phyloP scores from a whole-genome alignment of 2,888 invertebrate species.

The Protodeltote pygarga region DNA sequence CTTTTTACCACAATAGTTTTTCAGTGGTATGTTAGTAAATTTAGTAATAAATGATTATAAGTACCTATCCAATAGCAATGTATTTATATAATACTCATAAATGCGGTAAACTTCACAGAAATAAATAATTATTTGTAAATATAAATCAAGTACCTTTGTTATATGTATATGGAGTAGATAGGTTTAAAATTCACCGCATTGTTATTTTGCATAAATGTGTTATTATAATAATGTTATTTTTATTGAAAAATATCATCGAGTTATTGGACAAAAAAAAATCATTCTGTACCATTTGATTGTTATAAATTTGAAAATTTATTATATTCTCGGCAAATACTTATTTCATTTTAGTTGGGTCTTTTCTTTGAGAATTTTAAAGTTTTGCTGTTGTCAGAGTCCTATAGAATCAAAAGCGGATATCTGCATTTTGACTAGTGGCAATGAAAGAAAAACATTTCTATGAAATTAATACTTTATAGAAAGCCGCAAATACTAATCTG shows the following conservation, averaged over 20 bases:
- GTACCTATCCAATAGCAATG: conserved; percentile 53
- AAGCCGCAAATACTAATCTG: no score
- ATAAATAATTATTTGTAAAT: conserved; percentile 68
- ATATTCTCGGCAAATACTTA: conserved; percentile 21
- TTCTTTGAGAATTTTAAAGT: conserved; percentile 22
- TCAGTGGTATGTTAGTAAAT: conserved; percentile 29
- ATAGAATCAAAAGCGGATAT: no score
- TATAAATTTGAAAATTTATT: conserved; percentile 29
- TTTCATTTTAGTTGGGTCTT: conserved; percentile 21
- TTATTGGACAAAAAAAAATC: conserved; percentile 8
- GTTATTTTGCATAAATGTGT: conserved; percentile 46
- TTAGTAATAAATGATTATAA: conserved; percentile 41
- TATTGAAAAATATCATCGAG: conserved; percentile 24
- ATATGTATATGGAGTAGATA: conserved; percentile 44
- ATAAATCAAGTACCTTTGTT: conserved; percentile 62
- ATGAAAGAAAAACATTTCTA: no score
- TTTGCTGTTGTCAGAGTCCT: not conserved
- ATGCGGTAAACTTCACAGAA: conserved; percentile 53
- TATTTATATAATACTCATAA: conserved; percentile 68
- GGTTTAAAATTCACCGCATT: conserved; percentile 37
- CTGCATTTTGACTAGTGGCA: no score
- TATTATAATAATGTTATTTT: conserved; percentile 39
- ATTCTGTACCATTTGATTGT: conserved; percentile 10
- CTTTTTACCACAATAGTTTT: no score
- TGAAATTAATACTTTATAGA: no score